Base-by-base conservation (phyloP, 2,888 invertebrate genomes). In the Apodemia duryi region DNA sequence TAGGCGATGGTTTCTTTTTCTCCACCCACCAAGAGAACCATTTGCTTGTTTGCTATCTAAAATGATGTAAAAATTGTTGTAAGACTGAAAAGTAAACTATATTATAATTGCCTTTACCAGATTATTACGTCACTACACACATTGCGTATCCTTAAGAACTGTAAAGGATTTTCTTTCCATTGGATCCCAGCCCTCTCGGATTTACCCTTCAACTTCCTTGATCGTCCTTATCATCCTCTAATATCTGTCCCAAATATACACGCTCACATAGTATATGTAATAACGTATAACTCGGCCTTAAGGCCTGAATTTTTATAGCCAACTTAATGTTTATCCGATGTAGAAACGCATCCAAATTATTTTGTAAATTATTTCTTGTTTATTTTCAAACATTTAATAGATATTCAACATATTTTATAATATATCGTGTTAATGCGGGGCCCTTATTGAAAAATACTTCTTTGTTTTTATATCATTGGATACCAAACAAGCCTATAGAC, bases 191-290 rank as follows among this genome's bases (percentile, higher is more conserved):
- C 54, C 54, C 54, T 29, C 68, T 67, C 68, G 71, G 71, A 70
- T 70, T 70, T 69, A 68, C 71, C 72, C 72, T 70, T 69, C 72
- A 67, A 69, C 72, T 73, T 71, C 72, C 69, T 66, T 67, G 67
- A 70, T 70, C 69, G 69, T 61, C 67, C 69, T 72, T 73, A 73
- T 73, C 72, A 62, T 60, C 63, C 65, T 49, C 69, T 66, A 66
- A 69, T 70, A 71, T 71, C 70, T 66, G 63, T 66, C 70, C 71
- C 67, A 57, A 67, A 69, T 64, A 69, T 64, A 65, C 68, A 68
- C 66, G 67, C 65, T 61, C 64, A 65, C 62, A 65, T 67, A 62
- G 63, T 65, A 66, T 65, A 62, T 63, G 66, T 67, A 68, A 65
- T 65, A 54, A 57, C 46, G 46, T 65, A 65, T 63, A 66, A 63